These are phyloP conservation scores for Argyrosomus regius DNA, from an alignment of 2,797 vertebrate genomes.

Conservation along the genomic window DNA sequence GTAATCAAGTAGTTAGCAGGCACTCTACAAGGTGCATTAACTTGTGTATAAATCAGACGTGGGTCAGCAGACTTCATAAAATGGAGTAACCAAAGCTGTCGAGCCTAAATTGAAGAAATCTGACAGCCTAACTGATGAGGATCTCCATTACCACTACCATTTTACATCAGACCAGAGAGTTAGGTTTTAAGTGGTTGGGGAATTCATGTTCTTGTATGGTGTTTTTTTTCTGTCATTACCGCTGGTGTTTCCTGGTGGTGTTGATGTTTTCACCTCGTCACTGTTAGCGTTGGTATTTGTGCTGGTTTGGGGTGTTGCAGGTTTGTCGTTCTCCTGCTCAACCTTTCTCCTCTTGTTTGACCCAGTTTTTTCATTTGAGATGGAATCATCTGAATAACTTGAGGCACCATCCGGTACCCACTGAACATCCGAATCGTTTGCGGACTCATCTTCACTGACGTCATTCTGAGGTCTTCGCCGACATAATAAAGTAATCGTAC, in stretches of 20 bases:
- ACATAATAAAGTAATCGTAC: fast-evolving
- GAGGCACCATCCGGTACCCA: constrained; percentile 7
- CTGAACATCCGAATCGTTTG: not conserved
- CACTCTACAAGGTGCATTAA: not conserved
- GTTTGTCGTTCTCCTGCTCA: not conserved
- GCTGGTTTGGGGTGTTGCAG: not conserved
- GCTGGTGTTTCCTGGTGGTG: not conserved
- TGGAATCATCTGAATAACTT: not conserved
- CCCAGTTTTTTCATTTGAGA: not conserved
- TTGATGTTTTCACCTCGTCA: not conserved
- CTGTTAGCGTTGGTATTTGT: not conserved
- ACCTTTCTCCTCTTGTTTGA: constrained; percentile 49
- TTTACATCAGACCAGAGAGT: not conserved
- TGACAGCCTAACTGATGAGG: not conserved
- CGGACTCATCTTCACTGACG: not conserved
- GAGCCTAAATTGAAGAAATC: not conserved
- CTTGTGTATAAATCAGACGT: not conserved
- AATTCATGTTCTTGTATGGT: not conserved
- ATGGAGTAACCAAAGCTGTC: not conserved
- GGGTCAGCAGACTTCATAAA: not conserved
- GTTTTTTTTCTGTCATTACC: constrained; percentile 20
- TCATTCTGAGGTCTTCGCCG: fast-evolving
- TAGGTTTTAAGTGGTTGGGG: not conserved
- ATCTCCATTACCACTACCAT: not conserved
- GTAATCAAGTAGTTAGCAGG: too few relatives aligned